Conservation (phyloP, 2,888 invertebrate genomes). For the Muscina levida region DNA sequence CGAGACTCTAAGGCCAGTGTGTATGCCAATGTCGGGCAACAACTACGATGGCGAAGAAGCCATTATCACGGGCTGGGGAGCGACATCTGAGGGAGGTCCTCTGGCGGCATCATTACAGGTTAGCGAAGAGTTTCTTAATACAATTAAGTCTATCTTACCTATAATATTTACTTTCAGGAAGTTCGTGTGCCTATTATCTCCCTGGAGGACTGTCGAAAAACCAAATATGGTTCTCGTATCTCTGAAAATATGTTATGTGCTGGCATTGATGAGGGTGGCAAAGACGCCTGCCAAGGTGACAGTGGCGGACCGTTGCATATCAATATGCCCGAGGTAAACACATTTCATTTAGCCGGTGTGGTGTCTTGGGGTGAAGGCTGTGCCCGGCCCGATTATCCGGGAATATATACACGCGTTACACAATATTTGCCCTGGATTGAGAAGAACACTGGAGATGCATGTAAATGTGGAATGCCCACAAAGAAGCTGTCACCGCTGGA, state of each 20-base stretch:
- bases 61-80: conserved; percentile 90
- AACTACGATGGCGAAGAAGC: conserved; percentile 78
- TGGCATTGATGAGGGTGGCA: conserved; percentile 75
- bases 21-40: conserved; percentile 82
- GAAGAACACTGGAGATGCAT: conserved; percentile 84
- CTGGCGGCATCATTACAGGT: conserved; percentile 83
- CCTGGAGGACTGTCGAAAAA: conserved; percentile 80
- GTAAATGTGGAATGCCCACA: conserved; percentile 73
- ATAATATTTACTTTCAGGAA: conserved; percentile 81
- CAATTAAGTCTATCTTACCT: background rate
- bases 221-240: conserved; percentile 76
- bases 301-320: conserved; percentile 79
- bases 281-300: conserved; percentile 79
- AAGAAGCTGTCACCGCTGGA: conserved; percentile 8
- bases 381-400: conserved; percentile 85
- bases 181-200: conserved; percentile 87
- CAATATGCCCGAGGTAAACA: conserved; percentile 55
- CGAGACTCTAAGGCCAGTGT: conserved; percentile 86
- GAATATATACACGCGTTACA: conserved; percentile 91
- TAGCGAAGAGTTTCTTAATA: background rate
- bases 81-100: conserved; percentile 85
- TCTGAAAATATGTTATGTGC: conserved; percentile 79
- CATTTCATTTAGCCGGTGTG: conserved; percentile 82
- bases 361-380: conserved; percentile 83
- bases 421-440: conserved; percentile 85